Evolutionary conservation across 2,888 invertebrate species (phyloP), one percentile per base, ranked within the genome.

Genomic region (Leptinotarsa peninsularis): DNA sequence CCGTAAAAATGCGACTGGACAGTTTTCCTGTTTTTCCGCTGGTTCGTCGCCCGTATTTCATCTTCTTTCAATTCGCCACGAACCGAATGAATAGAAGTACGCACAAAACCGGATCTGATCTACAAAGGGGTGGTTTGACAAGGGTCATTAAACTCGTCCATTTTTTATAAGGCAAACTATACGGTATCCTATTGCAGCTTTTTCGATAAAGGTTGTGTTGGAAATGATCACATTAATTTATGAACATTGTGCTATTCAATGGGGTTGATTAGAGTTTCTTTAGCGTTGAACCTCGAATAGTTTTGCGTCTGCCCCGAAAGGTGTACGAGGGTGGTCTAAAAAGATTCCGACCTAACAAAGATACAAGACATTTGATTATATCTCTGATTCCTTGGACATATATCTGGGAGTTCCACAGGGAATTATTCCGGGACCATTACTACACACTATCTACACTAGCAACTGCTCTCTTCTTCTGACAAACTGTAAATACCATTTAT

Each of bases 91-190:
- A 75, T 72, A 66, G 72, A 76, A 76, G 76, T 66, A 74, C 66
- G 66, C 69, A 76, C 71, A 76, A 74, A 76, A 76, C 76, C 76
- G 76, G 76, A 76, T 76, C 72, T 49, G 33, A 66, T 69, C 56
- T 54, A 49, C 58, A 68, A 72, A 74, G 76, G 76, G 74, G 68
- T 69, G 71, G 68, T 69, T 72, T 72, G 74, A 72, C 68, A 70
- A 72, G 74, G 76, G 72, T 72, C 72, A 72, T 72, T 72, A 72
- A 72, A 72, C 72, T 56, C 72, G 56, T 67, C 67, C 72, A 56
- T 56, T 72, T 72, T 69, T 66, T 66, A 56, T 33, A 72, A 52
- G 17, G 72, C 67, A 66, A 72, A 67, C 72, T 56, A 60, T 58
- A 58, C 23, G 43, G 49, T 70, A 60, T 70, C 60, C 33, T 18